phyloP scores from a whole-genome alignment of 2,113 vertebrate species.

The Taurulus bubalis region DNA sequence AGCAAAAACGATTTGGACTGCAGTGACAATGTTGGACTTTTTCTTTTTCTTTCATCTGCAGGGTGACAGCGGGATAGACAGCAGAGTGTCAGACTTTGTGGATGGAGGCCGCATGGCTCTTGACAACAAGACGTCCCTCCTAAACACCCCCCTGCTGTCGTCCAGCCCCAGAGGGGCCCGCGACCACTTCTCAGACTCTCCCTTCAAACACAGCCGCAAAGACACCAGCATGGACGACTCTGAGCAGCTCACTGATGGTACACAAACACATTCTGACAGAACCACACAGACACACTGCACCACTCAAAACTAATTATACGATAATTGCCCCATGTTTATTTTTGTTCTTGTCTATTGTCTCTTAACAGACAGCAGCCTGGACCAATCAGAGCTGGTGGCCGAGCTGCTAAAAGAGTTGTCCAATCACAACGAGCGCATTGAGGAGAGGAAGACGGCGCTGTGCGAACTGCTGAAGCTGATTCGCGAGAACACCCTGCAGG shows the following conservation, averaged over 20 bases:
- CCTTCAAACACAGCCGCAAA: conserved; percentile 91
- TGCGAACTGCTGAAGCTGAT: conserved; percentile 93
- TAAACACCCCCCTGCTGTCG: conserved; percentile 91
- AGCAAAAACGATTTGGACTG: background rate
- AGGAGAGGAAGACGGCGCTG: conserved; percentile 93
- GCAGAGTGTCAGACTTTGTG: conserved; percentile 80
- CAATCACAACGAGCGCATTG: conserved; percentile 94
- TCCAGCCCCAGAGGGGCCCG: conserved; percentile 88
- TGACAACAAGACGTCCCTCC: conserved; percentile 94
- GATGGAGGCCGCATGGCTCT: conserved; percentile 90
- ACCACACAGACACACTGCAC: background rate
- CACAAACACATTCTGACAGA: background rate
- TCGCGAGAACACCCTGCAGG: conserved; percentile 91
- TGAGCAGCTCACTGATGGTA: conserved; percentile 71
- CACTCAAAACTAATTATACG: background rate
- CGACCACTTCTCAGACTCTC: conserved; percentile 90
- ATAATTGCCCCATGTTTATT: background rate
- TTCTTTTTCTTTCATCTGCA: conserved; percentile 43
- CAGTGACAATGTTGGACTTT: background rate
- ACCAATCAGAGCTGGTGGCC: conserved; percentile 94
- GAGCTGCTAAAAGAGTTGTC: conserved; percentile 95
- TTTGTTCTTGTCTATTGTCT: background rate
- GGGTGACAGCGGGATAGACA: conserved; percentile 84
- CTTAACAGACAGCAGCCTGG: conserved; percentile 87
- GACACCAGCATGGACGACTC: conserved; percentile 89